phyloP scores from a whole-genome alignment of 2,113 vertebrate genomes.

The Myxocyprinus asiaticus region DNA sequence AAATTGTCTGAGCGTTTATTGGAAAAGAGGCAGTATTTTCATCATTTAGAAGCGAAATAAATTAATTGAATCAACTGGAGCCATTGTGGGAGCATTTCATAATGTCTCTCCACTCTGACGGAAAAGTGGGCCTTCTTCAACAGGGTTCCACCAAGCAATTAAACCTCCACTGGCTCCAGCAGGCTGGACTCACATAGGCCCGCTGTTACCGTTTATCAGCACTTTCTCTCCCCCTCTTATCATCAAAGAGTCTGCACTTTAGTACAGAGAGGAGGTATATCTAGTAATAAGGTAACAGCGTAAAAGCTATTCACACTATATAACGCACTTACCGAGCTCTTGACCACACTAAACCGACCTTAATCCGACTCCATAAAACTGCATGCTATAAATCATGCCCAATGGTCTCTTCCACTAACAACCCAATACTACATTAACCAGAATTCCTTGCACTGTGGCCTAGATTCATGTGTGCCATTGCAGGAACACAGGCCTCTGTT shows the following conservation, averaged over 20 bases:
- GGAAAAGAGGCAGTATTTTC: slow-evolving; percentile 70
- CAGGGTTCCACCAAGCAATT: slow-evolving; percentile 77
- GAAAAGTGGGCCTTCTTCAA: slow-evolving; percentile 67
- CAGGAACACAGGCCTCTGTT: slow-evolving; percentile 43
- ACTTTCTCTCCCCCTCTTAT: slow-evolving; percentile 71
- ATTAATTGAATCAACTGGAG: slow-evolving; percentile 76
- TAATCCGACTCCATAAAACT: slow-evolving; percentile 31
- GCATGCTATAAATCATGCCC: slow-evolving; percentile 10
- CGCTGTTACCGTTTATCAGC: slow-evolving; percentile 68
- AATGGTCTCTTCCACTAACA: slow-evolving; percentile 28
- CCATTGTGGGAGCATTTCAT: slow-evolving; percentile 70
- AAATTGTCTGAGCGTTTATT: slow-evolving; percentile 59
- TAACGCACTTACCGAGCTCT: slow-evolving; percentile 67
- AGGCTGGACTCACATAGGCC: slow-evolving; percentile 61
- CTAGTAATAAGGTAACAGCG: slow-evolving; percentile 62
- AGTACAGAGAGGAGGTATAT: slow-evolving; percentile 73
- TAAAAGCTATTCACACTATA: slow-evolving; percentile 71
- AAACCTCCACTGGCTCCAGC: slow-evolving; percentile 70
- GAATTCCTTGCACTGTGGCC: slow-evolving; percentile 37
- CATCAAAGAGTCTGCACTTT: slow-evolving; percentile 75
- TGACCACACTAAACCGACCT: slow-evolving; percentile 37
- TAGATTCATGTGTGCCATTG: slow-evolving; percentile 38
- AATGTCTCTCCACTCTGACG: slow-evolving; percentile 66
- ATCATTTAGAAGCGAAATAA: slow-evolving; percentile 71
- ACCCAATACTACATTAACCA: slow-evolving; percentile 55